These are phyloP conservation scores for Dendronephthya gigantea DNA, from an alignment of 64 coral and sea anemone species.

Conservation along the genomic window DNA sequence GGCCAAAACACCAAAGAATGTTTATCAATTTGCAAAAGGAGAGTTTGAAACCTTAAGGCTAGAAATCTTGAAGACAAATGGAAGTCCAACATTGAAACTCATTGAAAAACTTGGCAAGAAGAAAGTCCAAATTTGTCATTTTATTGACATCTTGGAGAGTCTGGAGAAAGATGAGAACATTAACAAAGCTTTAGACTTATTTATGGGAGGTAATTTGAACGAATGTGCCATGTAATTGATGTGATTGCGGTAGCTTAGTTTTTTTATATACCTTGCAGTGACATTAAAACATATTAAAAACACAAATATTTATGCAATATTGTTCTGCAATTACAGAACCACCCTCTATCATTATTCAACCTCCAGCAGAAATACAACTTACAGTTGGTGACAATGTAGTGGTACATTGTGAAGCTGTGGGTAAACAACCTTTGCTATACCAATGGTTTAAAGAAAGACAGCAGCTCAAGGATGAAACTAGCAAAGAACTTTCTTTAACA, in stretches of 20 bases:
- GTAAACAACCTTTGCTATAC: constrained; percentile 48
- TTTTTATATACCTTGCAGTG: no score
- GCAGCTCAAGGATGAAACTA: constrained; percentile 24
- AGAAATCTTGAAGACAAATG: constrained; percentile 37
- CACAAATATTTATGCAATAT: neutral
- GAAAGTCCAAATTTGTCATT: constrained; percentile 38
- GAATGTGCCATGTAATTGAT: no score
- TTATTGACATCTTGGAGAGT: constrained; percentile 11
- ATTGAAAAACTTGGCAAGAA: constrained; percentile 48
- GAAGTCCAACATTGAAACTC: constrained; percentile 61
- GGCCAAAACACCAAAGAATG: constrained; percentile 7
- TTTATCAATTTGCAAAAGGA: constrained; percentile 11
- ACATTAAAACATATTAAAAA: no score
- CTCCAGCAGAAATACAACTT: constrained; percentile 26
- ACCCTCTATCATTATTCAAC: constrained; percentile 3
- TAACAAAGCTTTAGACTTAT: constrained; percentile 24
- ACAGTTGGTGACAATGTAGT: neutral
- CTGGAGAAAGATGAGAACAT: constrained; percentile 19
- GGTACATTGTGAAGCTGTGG: constrained; percentile 37
- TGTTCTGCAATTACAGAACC: constrained; percentile 16
- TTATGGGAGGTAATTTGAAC: neutral
- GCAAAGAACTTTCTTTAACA: constrained; percentile 23
- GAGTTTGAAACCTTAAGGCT: constrained; percentile 45
- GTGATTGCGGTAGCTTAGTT: no score
- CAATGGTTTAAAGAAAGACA: constrained; percentile 84